Evolutionary conservation across 1,140 invertebrate species (phyloP).

Genomic region (Pomacea maculata): DNA sequence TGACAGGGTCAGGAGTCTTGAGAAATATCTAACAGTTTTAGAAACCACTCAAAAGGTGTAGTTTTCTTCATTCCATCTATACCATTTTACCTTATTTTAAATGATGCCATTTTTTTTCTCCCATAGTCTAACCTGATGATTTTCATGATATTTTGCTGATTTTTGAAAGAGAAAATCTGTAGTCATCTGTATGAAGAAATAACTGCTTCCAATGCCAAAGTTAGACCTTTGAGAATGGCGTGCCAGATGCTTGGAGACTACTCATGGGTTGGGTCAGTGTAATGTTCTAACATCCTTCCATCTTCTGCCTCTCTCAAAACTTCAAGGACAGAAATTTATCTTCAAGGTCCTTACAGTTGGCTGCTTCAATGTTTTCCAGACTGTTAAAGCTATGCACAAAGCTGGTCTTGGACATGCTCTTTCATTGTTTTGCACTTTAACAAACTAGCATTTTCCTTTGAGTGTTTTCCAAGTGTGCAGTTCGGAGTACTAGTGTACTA

Average conservation of each 20-base stretch:
- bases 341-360: neutral
- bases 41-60: too few relatives aligned
- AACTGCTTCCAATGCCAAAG: neutral
- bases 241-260: too few relatives aligned
- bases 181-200: neutral
- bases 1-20: too few relatives aligned
- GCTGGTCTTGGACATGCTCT: slow-evolving; percentile 6
- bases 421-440: too few relatives aligned
- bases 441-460: too few relatives aligned
- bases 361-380: neutral
- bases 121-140: neutral
- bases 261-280: neutral
- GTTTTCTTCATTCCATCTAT: slow-evolving; percentile 4
- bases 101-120: neutral
- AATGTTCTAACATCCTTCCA: neutral
- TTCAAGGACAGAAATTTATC: neutral
- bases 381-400: slow-evolving; percentile 20
- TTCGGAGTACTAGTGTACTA: too few relatives aligned
- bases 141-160: neutral
- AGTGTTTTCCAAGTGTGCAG: too few relatives aligned
- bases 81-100: slow-evolving; percentile 4
- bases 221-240: neutral
- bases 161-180: neutral
- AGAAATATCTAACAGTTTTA: too few relatives aligned
- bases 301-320: neutral